Evolutionary conservation across 2,797 vertebrate species (phyloP), one percentile per base, ranked within the genome.

Genomic region (Adelosebastes latens): DNA sequence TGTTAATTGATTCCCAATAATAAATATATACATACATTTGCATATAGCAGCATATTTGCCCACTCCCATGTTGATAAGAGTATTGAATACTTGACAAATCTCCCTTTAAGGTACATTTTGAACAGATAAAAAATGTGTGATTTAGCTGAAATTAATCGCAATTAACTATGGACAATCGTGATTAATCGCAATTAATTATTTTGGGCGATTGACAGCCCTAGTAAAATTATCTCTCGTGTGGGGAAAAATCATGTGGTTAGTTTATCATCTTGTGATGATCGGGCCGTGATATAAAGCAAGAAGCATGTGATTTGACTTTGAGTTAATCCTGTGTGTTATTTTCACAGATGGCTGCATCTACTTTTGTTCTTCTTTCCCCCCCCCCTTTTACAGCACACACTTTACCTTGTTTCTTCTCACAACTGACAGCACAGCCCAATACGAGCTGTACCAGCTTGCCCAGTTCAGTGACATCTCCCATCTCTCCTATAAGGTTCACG

Each of bases 361-460:
- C 39, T 36, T 20, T 61, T 25, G n/a, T 0, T 65, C 72, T 58
- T 66, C 39, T 2, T 6, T 22, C 1, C 8, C 14, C 25, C 25
- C 13, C 56, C 14, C 10, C 16, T 56, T 11, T 22, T 10, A 18
- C 14, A 16, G 18, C 56, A 20, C 10, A 11, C 49, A 24, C 12
- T 24, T 77, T 75, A 98, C 97, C 97, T 94, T 98, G 96, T 85
- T 98, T 98, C 90, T 96, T 97, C 87, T 98, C 97, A 59, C 97
- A 98, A 79, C 97, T 97, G 85, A 98, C 94, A 1, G 97, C 97
- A 76, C 97, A 98, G 80, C 97, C 96, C 82, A 98, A 86, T 18
- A 98, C 97, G 22, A 98, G 90, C 91, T 97, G 97, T 8, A 98
- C 95, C 88, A 98, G 92, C 80, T 97, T 97, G 42, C 97, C 97